Evolutionary conservation across 2,797 vertebrate species (phyloP), one percentile per base, ranked within the genome.

Genomic region (Spatula clypeata): DNA sequence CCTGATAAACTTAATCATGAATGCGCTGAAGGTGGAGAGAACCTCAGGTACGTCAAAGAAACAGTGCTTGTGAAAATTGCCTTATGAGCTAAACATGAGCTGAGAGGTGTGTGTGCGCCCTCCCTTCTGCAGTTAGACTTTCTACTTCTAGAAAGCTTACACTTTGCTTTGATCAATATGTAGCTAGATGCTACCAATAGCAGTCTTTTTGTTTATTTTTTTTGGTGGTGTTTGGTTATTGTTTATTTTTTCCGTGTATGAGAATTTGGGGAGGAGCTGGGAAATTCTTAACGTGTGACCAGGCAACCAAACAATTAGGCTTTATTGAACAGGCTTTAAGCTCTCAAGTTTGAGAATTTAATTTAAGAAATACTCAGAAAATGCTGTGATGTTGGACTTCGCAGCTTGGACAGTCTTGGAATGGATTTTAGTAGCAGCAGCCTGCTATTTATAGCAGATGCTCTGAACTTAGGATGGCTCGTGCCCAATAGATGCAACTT

Each of bases 11-110:
- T 99, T 75, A 97, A 98, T 79, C 99, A 99, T 1, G 99, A 99
- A 91, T 99, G 99, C 31, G 97, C 99, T 11, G 99, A 99, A 97
- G 99, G 99, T 38, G 99, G 99, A 44, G 99, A 99, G 94, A 99
- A 99, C 97, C 98, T 99, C 94, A 99, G 99, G 99, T 99, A 94
- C 1, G 36, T 57, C 20, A 31, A 21, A 29, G 40, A 32, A 9
- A 9, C 4, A 0, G 1, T 34, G 44, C 45, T 53, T 45, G 23
- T 69, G 20, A 26, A 54, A 60, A 61, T 38, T 92, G 24, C 60
- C 27, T 45, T n/a, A 53, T 60, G 75, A 55, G 15, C 34, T 64
- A 23, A 65, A n/a, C 45, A 27, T 47, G 40, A 75, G 34, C 11
- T 18, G 73, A 54, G 58, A 42, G 9, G 18, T 0, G 19, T 5